Percentiles rank a stretch among this genome's conserved stretches.
These are phyloP conservation scores for Echinometra lucunter DNA, from an alignment of 53 echinoderm and acorn worm genomes.

Conservation along the genomic window DNA sequence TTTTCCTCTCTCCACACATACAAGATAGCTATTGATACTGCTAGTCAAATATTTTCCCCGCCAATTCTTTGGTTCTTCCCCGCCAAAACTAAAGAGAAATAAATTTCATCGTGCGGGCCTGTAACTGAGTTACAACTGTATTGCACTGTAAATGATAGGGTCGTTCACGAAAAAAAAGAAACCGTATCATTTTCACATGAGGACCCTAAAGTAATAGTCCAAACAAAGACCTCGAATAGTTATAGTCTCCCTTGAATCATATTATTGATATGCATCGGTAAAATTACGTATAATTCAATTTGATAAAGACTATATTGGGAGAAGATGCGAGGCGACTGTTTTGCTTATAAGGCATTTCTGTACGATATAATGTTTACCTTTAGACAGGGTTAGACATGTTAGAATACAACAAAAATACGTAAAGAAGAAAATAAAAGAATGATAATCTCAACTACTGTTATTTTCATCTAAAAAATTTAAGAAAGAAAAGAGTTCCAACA, in stretches of 20 bases:
- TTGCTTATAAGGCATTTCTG: too few species aligned
- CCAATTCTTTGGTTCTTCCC: neutral
- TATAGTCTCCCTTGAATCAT: neutral
- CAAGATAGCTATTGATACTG: conserved; percentile 43
- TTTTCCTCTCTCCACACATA: neutral
- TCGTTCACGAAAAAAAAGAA: neutral
- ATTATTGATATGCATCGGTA: neutral
- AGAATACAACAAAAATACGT: too few species aligned
- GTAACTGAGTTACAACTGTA: conserved; percentile 7
- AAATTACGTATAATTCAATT: conserved; percentile 6
- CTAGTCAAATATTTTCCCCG: conserved; percentile 14
- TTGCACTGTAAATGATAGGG: conserved; percentile 20
- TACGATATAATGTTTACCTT: too few species aligned
- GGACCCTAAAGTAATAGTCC: neutral
- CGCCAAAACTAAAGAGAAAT: conserved; percentile 48
- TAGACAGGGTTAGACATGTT: too few species aligned
- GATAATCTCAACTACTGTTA: too few species aligned
- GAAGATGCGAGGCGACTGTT: neutral
- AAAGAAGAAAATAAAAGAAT: too few species aligned
- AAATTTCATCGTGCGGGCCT: neutral
- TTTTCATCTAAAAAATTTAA: too few species aligned
- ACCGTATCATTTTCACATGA: neutral
- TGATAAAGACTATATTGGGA: neutral
- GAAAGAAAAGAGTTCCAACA: too few species aligned
- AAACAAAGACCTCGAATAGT: neutral